Base-by-base conservation (phyloP, 2,113 vertebrate genomes). In the Mungos mungo region DNA sequence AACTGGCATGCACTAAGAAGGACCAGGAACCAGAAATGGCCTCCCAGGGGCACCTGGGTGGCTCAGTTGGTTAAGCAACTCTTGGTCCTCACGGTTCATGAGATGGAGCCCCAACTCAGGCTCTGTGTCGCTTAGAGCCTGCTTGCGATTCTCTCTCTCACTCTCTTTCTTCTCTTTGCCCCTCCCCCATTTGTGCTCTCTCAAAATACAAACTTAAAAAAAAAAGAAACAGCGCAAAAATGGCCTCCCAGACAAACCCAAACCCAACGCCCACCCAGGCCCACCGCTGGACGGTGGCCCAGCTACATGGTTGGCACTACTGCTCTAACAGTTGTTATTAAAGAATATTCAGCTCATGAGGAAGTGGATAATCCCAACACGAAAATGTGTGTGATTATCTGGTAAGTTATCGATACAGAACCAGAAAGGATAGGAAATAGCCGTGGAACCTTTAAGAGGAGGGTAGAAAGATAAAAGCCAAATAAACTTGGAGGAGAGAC, bases 21-120 rank as follows among this genome's bases (percentile, higher is more conserved):
- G 72, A 63, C 45, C 91, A 96, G 96, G 96, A 97, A 69, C 72
- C 68, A 76, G 71, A 89, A 91, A 65, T 3, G 63, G 91, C 86
- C 89, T 92, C 90, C 82, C 87, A 90, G 95, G 21, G 57, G 21
- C 21, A 19, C 57, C 57, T 25, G 57, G 21, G 57, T 25, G 57
- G 57, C 57, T 23, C 21, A 18, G 21, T 25, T 2, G 7, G 21
- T 60, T 60, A 60, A 60, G 21, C 8, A 8, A 60, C 57, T 60
- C 57, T 60, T 60, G 21, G 21, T 60, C 19, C 21, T 60, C 57
- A 60, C 2, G 19, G 21, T 60, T 60, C 8, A 23, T 60, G 21
- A 60, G 21, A 60, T 60, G 18, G 57, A 60, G 57, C 57, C 57
- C 57, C 57, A 60, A 7, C 19, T 60, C 57, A 23, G 21, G 21